Evolutionary conservation across 2,113 vertebrate species (phyloP), one percentile per base, ranked within the genome.

Genomic region (Merops nubicus): DNA sequence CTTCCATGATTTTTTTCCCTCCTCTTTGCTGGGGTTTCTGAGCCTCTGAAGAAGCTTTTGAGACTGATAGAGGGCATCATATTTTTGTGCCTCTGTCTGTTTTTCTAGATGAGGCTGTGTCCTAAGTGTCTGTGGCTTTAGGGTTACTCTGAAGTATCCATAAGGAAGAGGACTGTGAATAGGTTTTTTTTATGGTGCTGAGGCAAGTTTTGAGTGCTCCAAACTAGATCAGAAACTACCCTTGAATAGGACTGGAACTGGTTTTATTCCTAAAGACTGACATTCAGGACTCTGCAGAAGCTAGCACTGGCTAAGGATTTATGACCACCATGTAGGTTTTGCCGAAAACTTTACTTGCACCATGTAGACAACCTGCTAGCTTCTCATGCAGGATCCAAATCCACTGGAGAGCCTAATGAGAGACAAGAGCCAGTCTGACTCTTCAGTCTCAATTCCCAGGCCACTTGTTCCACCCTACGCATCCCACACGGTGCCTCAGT

Each of bases 1-100:
- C 26, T 91, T 86, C 91, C 75, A 38, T 82, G 40, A 95, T 96
- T 96, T 95, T 87, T 91, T 91, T 93, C 62, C 28, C 43, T 62
- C 76, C 62, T 73, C 60, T 95, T 90, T 91, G 73, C 65, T 53
- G 56, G 65, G 40, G 54, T 89, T 94, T 83, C 68, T 90, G 82
- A 23, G 51, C 40, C 56, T 78, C 85, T 81, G n/a, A 69, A 94
- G 76, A 90, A 38, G 63, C 22, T 81, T 96, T 93, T 81, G 56
- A 67, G 69, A 18, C 9, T 54, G 54, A 70, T 59, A 47, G 50
- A 65, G 19, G 29, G 70, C 65, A 67, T 51, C 2, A 1, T 8
- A 21, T 56, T 93, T 85, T 84, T 78, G 47, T 78, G 34, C 51
- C 34, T 79, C 53, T 40, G 51, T 10, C 34, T 81, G 1, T 50